Conservation (phyloP, 2,888 invertebrate genomes). For the Cybosia mesomella region DNA sequence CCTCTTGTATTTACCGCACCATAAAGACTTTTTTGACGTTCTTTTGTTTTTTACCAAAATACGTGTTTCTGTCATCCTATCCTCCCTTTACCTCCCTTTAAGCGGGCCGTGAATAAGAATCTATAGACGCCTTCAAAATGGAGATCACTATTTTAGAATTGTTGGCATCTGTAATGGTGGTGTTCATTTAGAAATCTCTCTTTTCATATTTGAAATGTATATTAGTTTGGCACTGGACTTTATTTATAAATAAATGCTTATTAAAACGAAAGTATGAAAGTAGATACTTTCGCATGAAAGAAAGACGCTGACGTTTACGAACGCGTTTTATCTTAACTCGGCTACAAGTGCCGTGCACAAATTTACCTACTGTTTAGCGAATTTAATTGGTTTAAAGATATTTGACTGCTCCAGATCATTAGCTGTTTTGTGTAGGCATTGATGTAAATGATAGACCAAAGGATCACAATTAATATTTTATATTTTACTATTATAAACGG, state of each 20-base stretch:
- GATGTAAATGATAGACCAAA: no score
- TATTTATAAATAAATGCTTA: neutral
- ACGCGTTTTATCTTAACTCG: neutral
- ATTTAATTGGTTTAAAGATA: neutral
- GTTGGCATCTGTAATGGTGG: neutral
- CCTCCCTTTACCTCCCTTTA: neutral
- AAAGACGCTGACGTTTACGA: neutral
- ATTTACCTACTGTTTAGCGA: neutral
- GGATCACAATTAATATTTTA: no score
- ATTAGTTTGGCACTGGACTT: neutral
- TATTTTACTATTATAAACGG: no score
- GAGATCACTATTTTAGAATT: neutral
- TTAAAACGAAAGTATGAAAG: neutral
- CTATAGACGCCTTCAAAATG: neutral
- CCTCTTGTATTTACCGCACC: neutral
- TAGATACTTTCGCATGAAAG: neutral
- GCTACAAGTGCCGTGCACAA: neutral
- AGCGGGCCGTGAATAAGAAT: no score
- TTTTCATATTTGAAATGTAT: neutral
- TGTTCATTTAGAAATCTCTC: neutral
- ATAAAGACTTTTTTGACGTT: no score
- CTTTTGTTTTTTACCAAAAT: no score
- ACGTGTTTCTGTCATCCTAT: neutral
- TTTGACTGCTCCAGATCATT: neutral
- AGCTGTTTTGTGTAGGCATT: neutral